phyloP scores from a whole-genome alignment of 2,888 invertebrate genomes.

The Branchellion lobata region DNA sequence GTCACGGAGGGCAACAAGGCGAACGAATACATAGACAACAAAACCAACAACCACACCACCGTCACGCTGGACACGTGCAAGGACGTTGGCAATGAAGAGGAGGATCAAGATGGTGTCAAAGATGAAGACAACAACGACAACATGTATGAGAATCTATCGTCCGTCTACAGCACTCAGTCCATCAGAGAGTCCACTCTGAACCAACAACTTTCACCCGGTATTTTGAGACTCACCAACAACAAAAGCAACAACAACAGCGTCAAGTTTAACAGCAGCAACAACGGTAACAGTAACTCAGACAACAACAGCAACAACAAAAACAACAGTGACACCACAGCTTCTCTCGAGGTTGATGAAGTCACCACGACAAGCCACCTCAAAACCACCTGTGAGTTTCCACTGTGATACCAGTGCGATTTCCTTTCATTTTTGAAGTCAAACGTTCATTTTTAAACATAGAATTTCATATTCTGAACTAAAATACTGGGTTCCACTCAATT shows the following conservation, averaged over 20 bases:
- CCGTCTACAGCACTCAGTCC: conserved; percentile 27
- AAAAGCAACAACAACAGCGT: conserved; percentile 3
- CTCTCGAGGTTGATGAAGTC: background rate
- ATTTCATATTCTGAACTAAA: no score
- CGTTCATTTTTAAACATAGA: no score
- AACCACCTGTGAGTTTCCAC: background rate
- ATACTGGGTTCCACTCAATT: no score
- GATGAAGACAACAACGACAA: conserved; percentile 6
- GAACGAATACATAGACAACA: conserved; percentile 11
- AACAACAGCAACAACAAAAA: background rate
- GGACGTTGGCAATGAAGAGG: background rate
- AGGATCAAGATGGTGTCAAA: background rate
- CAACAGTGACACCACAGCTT: background rate
- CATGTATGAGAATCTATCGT: conserved; percentile 37
- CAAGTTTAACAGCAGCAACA: background rate
- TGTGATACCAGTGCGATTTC: no score
- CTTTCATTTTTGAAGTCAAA: no score
- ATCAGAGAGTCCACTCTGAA: background rate
- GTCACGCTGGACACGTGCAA: background rate
- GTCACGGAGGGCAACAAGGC: background rate
- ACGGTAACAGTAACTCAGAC: background rate
- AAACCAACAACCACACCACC: background rate
- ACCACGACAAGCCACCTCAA: background rate
- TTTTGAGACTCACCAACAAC: background rate
- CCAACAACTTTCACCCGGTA: conserved; percentile 6